Conservation (phyloP, 2,113 vertebrate species). For the Chloroceryle aenea region DNA sequence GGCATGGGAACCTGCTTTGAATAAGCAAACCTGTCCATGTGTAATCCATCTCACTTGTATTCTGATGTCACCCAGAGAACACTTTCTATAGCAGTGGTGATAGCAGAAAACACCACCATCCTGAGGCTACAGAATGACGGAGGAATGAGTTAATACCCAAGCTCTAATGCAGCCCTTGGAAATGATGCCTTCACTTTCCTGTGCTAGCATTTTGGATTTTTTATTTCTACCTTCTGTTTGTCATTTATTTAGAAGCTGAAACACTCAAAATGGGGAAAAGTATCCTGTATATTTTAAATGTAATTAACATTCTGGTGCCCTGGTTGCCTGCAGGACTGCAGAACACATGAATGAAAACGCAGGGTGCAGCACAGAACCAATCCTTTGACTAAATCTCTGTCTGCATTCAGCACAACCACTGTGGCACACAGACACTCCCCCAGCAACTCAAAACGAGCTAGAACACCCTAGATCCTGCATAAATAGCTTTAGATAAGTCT, state of each 20-base stretch:
- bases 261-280: not conserved
- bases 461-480: not conserved
- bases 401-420: not conserved
- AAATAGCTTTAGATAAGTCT: not conserved
- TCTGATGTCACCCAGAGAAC: not conserved
- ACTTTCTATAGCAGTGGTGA: not conserved
- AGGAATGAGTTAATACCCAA: not conserved
- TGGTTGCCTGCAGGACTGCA: not conserved
- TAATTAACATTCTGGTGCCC: not conserved
- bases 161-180: not conserved
- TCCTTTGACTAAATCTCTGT: not conserved
- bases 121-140: not conserved
- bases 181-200: not conserved
- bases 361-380: not conserved
- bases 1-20: not conserved
- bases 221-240: not conserved
- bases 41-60: not conserved
- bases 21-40: not conserved
- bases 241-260: not conserved
- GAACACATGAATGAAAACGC: not conserved
- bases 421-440: not conserved
- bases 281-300: not conserved
- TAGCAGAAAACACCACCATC: not conserved
- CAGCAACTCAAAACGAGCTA: fast-evolving
- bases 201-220: not conserved